Conservation (phyloP, 2,113 vertebrate genomes). For the Tychaedon coryphoeus region DNA sequence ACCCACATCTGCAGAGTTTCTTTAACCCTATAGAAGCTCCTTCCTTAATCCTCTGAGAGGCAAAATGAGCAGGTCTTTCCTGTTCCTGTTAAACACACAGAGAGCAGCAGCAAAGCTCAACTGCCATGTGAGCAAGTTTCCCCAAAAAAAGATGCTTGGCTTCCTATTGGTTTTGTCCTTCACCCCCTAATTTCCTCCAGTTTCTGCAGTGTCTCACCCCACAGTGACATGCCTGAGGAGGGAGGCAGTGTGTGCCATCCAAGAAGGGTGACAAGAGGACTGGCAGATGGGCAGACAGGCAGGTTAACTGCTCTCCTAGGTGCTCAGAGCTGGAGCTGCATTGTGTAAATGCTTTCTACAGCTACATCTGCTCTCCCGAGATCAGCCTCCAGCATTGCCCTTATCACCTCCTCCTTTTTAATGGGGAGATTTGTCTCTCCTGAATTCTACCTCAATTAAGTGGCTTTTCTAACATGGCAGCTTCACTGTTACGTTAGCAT, state of each 20-base stretch:
- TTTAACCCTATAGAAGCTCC: neutral
- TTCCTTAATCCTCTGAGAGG: neutral
- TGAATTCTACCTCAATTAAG: neutral
- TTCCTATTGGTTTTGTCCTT: neutral
- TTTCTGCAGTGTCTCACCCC: neutral
- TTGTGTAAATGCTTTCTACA: neutral
- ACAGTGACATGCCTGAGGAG: neutral
- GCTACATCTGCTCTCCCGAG: neutral
- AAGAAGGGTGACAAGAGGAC: neutral
- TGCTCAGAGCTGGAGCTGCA: neutral
- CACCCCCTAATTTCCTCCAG: neutral
- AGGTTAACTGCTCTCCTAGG: neutral
- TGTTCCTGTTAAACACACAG: slow-evolving; percentile 13
- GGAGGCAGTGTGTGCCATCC: neutral
- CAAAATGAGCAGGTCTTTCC: slow-evolving; percentile 57
- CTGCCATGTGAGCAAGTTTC: fast-evolving
- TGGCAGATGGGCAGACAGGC: neutral
- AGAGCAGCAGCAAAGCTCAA: neutral
- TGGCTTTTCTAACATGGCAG: neutral
- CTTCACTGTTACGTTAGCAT: neutral
- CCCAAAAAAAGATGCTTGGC: neutral
- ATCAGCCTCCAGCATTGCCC: neutral
- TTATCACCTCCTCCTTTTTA: neutral
- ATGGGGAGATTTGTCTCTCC: neutral
- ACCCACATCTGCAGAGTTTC: neutral